phyloP scores from a whole-genome alignment of 2,888 invertebrate genomes.

The Drosophila recens region DNA sequence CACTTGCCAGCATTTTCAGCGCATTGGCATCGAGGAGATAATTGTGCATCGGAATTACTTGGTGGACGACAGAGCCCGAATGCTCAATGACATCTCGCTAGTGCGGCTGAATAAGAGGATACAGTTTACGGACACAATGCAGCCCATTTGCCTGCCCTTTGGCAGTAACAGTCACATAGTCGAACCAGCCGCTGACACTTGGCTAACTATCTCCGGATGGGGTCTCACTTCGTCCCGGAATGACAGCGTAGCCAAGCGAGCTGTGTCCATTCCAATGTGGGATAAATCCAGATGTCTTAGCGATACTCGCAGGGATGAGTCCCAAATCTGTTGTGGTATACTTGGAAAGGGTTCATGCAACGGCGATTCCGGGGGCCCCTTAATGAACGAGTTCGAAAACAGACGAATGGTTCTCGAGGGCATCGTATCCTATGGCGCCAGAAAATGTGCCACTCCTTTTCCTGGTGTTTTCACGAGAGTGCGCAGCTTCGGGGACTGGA shows the following conservation, averaged over 20 bases:
- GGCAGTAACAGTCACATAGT: not conserved
- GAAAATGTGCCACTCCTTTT: not conserved
- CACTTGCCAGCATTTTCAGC: conserved; percentile 1
- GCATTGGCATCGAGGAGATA: not conserved
- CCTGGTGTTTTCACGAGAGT: conserved; percentile 12
- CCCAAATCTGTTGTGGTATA: not conserved
- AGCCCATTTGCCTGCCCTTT: conserved; percentile 18
- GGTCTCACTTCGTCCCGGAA: not conserved
- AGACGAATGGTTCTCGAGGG: conserved; percentile 18
- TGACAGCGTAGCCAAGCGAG: not conserved
- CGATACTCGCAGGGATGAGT: not conserved
- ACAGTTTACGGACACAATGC: not conserved
- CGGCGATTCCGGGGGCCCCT: conserved; percentile 19
- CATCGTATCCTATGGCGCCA: conserved; percentile 4
- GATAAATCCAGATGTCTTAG: not conserved
- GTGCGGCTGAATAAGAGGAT: not conserved
- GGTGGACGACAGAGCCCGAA: not conserved
- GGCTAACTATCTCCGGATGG: conserved; percentile 11
- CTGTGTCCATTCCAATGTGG: conserved; percentile 7
- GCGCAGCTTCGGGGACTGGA: conserved; percentile 12
- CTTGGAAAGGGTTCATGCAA: not conserved
- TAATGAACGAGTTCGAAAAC: conserved; percentile 7
- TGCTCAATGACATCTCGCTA: conserved; percentile 16
- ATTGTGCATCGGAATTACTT: not conserved
- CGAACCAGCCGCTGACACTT: not conserved